These are phyloP conservation scores for Todiramphus chloris DNA, from an alignment of 2,113 vertebrate genomes.

Conservation along the genomic window DNA sequence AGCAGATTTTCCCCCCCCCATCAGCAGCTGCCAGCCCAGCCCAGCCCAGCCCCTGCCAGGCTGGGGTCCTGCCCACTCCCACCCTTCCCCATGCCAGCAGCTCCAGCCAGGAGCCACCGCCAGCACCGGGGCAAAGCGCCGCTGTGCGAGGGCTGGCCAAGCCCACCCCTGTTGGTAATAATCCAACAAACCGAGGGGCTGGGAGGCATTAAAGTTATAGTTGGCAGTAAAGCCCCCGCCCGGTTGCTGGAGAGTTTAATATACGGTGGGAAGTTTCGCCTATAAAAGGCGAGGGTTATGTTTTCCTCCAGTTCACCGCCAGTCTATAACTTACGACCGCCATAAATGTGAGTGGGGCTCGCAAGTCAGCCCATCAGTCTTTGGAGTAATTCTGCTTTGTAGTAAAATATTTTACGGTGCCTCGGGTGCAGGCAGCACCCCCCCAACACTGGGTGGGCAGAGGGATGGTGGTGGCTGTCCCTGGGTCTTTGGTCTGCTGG, in stretches of 20 bases:
- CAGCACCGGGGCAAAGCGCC: background rate
- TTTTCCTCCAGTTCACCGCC: conserved; percentile 53
- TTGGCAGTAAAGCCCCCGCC: conserved; percentile 66
- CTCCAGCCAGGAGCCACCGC: background rate
- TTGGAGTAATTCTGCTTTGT: conserved; percentile 72
- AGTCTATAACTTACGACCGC: conserved; percentile 73
- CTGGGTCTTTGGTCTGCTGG: background rate
- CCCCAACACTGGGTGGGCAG: fast-evolving
- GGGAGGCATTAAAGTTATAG: conserved; percentile 70
- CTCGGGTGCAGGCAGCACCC: background rate
- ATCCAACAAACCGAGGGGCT: conserved; percentile 49
- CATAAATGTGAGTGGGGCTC: conserved; percentile 77
- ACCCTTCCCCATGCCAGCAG: too few relatives aligned
- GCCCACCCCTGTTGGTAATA: conserved; percentile 9
- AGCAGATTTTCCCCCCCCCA: background rate
- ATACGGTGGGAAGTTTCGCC: conserved; percentile 71
- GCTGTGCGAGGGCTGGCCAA: fast-evolving
- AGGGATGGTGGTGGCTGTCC: background rate
- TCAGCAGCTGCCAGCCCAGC: background rate
- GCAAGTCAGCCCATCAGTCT: conserved; percentile 73
- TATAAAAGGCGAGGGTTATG: conserved; percentile 72
- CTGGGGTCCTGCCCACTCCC: background rate
- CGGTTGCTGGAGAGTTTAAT: conserved; percentile 70
- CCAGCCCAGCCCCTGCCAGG: fast-evolving
- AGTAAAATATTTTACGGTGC: conserved; percentile 70